Evolutionary conservation across 2,888 invertebrate genomes (phyloP), one percentile per base, ranked within the genome.

Genomic region (Lysandra bellargus): DNA sequence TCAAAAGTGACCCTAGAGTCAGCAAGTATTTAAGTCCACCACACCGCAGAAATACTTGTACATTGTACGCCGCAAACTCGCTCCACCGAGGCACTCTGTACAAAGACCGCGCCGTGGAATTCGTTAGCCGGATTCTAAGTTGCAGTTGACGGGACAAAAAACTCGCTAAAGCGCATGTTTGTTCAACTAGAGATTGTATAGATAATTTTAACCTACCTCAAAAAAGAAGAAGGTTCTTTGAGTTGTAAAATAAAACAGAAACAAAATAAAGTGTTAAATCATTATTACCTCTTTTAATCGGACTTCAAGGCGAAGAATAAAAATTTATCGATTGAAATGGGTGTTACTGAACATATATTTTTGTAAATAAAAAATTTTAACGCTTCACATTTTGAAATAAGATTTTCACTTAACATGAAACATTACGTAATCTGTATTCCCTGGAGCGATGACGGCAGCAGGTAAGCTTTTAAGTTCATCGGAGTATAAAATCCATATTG

Each of bases 391-490:
- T 64, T 33, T 14, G 5, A 14, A 14, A 12, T 17, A 69, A 14
- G 69, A 30, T 37, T 2, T 69, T 69, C 4, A 69, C 14, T 37
- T 14, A 64, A 64, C 64, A 33, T 37, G 69, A 69, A 69, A 69
- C 69, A 69, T 33, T 37, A 69, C 69, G 69, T 69, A 33, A 64
- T 14, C 17, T 14, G 69, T 37, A 69, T 33, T 37, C 69, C 69
- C 69, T 5, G 33, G 14, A 33, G 69, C 69, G 33, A 33, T 69
- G 33, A 69, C 69, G 69, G 33, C 33, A 5, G 69, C 33, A 33
- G 69, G 69, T 37, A 69, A 69, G 69, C 69, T 33, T 69, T 33
- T 37, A 33, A 69, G 69, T 37, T 69, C 33, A 33, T 69, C 33
- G 12, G 69, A 37, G 69, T 37, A 69, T 69, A 33, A 33, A 69